Evolutionary conservation across 2,888 invertebrate genomes (phyloP).

Genomic region (Agrotis clavis): DNA sequence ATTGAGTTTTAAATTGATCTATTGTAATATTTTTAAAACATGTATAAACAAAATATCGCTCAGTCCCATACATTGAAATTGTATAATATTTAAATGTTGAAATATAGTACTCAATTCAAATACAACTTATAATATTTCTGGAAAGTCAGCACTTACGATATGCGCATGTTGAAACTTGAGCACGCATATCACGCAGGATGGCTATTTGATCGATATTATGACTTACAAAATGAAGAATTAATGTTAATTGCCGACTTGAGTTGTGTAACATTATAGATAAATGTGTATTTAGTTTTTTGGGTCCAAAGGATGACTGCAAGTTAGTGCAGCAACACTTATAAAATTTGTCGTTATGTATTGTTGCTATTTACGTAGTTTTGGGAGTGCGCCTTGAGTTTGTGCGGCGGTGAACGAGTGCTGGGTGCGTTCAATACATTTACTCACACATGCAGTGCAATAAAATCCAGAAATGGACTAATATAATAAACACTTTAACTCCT

Average conservation of each 20-base stretch:
- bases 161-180: conserved; percentile 25
- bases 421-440: conserved; percentile 74
- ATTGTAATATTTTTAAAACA: conserved; percentile 56
- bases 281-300: conserved; percentile 63
- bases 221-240: conserved; percentile 25
- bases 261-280: conserved; percentile 41
- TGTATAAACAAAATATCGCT: conserved; percentile 49
- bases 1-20: conserved; percentile 66
- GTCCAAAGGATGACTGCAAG: conserved; percentile 69
- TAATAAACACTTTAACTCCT: conserved; percentile 28
- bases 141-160: conserved; percentile 19
- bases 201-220: conserved; percentile 29
- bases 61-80: conserved; percentile 38
- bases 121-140: conserved; percentile 4
- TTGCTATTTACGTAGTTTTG: conserved; percentile 53
- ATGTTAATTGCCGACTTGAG: conserved; percentile 26
- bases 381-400: conserved; percentile 67
- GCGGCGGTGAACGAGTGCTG: conserved; percentile 74
- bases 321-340: conserved; percentile 38
- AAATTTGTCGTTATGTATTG: conserved; percentile 49
- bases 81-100: conserved; percentile 25
- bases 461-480: conserved; percentile 21
- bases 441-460: conserved; percentile 26
- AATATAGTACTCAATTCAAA: conserved; percentile 26
- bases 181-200: conserved; percentile 30